A percentile compares a stretch with the other conserved stretches of the same genome.
Conservation (phyloP, 92 coral and sea anemone genomes). For the Hydrozoanthus gracilis region DNA sequence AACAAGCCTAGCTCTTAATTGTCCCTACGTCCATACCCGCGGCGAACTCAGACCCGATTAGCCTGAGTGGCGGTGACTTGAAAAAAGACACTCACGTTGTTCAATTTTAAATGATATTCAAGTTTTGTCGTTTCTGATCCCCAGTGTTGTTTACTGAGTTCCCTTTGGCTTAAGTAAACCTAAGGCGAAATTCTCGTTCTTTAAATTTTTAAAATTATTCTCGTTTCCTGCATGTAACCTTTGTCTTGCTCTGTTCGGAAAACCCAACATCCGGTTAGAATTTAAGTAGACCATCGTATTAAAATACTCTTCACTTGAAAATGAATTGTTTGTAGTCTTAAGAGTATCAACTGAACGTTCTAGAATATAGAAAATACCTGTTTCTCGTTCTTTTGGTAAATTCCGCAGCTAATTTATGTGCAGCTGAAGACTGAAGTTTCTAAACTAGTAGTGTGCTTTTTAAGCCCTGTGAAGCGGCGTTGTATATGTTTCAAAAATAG, state of each 20-base stretch:
- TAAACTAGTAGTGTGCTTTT: no score
- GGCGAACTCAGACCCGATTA: no score
- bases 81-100: no score
- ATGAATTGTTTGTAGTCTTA: neutral
- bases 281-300: neutral
- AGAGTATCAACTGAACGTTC: neutral
- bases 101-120: no score
- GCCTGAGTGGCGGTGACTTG: no score
- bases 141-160: no score
- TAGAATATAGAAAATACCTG: neutral
- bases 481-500: no score
- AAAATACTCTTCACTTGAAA: neutral
- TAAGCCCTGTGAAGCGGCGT: no score
- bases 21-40: no score
- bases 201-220: conserved; percentile 4
- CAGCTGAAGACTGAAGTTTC: neutral
- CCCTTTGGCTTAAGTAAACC: no score
- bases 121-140: no score
- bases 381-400: neutral
- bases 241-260: neutral
- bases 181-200: neutral
- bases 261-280: neutral
- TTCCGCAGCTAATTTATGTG: neutral
- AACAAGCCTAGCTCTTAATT: no score
- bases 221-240: neutral